Base-by-base conservation (phyloP, 1,140 invertebrate genomes). In the Saccostrea glomerata region DNA sequence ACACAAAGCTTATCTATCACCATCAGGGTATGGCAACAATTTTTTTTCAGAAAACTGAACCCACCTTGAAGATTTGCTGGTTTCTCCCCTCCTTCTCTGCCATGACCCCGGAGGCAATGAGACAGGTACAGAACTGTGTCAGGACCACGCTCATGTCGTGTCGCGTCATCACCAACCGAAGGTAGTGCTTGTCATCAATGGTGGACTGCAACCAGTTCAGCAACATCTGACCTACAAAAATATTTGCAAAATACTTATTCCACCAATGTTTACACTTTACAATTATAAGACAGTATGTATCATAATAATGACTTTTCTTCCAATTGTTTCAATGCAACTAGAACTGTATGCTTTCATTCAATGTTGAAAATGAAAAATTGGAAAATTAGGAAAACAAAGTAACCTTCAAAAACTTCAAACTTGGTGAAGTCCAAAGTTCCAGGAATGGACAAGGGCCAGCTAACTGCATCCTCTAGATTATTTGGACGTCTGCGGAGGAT, bases 61-160 rank as follows among this genome's bases (percentile, higher is more conserved):
- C 15, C 58, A 63, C 58, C 58, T 63, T 20, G 58, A 98, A 98
- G 88, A 97, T 95, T 88, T 96, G 95, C 96, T 92, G 73, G 82
- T 96, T 96, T 95, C 96, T 97, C 90, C 97, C 96, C n/a, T 96
- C 96, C 90, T 98, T 96, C 94, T 98, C 97, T 87, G 96, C 96
- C 11, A 98, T 95, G 25, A 98, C 97, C 0, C 98, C 98, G 83
- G 97, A 97, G 60, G 97, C 97, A n/a, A 98, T 95, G n/a, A 99
- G 96, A 95, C 98, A 97, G 0, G 97, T 97, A 93, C 97, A 98
- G 93, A 98, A 97, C 93, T 98, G 97, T 85, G 96, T 95, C 25
- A 96, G 97, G 87, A 98, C 94, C 77, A 96, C 96, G 92, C 97
- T 97, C 82, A 98, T 94, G 92, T 98, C 97, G 92, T 97, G 96